Percentiles rank a stretch among this genome's conserved stretches.
These are phyloP conservation scores for Sciurus vulgaris DNA, from an alignment of 2,797 vertebrate genomes.

Conservation along the genomic window DNA sequence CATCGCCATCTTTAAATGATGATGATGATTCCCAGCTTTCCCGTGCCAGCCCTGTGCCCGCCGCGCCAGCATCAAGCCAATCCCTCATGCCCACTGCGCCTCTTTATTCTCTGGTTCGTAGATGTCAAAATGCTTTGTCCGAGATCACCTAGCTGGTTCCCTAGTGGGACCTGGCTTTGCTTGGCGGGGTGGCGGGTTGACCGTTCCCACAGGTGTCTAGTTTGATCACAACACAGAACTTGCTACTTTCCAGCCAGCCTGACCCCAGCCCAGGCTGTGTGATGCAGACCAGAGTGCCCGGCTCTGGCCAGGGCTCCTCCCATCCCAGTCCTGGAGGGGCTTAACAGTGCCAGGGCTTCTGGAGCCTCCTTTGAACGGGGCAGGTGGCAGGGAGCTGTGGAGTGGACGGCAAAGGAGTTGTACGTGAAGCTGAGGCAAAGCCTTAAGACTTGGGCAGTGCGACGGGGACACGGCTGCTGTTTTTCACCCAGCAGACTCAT, in stretches of 20 bases:
- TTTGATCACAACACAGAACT: background rate
- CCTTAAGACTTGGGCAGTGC: background rate
- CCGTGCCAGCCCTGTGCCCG: too few species aligned
- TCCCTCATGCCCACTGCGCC: fast-evolving
- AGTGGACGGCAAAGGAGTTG: background rate
- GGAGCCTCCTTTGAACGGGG: too few species aligned
- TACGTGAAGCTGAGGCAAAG: fast-evolving
- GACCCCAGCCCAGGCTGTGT: background rate
- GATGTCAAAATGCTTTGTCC: background rate
- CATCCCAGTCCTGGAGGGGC: background rate
- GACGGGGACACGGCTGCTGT: background rate
- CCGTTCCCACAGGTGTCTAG: background rate
- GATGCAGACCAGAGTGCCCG: background rate
- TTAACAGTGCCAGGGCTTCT: background rate
- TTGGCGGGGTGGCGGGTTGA: too few species aligned
- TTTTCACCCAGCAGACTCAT: fast-evolving
- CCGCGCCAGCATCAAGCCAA: fast-evolving
- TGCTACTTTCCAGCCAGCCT: background rate
- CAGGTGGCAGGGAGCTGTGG: too few species aligned
- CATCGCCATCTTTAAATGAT: background rate
- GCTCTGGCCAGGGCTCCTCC: background rate
- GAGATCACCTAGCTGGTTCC: background rate
- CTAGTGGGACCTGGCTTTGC: fast-evolving
- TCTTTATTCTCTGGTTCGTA: background rate
- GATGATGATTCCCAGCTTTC: background rate